Evolutionary conservation across 2,113 vertebrate genomes (phyloP).

Genomic region (Saccopteryx bilineata): DNA sequence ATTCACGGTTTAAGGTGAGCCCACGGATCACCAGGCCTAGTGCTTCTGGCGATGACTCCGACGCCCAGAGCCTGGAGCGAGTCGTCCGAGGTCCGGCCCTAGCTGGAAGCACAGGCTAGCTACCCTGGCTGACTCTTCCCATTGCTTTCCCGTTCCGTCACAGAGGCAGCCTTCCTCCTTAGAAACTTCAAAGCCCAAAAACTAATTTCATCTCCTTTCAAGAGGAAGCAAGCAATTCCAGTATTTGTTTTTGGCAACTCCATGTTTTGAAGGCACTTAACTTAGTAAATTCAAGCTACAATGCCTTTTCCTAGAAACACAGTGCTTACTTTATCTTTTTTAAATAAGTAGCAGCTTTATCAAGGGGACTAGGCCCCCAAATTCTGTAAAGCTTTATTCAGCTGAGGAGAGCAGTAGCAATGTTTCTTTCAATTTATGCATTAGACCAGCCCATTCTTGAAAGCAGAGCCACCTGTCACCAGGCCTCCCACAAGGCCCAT

Average conservation of each 20-base stretch:
- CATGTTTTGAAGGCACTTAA: constrained; percentile 21
- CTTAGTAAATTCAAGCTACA: constrained; percentile 33
- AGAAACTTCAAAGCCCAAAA: constrained; percentile 44
- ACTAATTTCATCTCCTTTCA: background rate
- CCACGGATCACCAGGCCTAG: background rate
- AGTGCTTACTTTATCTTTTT: background rate
- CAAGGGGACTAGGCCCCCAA: background rate
- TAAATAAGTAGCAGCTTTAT: background rate
- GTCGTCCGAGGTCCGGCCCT: background rate
- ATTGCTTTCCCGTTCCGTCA: background rate
- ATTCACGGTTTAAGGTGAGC: background rate
- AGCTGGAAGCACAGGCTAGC: background rate
- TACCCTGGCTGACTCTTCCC: background rate
- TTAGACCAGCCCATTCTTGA: background rate
- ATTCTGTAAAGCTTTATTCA: constrained; percentile 13
- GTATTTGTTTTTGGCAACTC: constrained; percentile 29
- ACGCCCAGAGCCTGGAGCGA: background rate
- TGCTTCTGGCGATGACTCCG: background rate
- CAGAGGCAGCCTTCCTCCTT: background rate
- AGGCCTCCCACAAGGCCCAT: background rate
- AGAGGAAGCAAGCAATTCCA: constrained; percentile 23
- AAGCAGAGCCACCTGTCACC: background rate
- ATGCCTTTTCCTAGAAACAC: constrained; percentile 44
- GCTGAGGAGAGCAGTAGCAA: background rate
- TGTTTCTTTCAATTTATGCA: background rate